These are phyloP conservation scores for Eleginops maclovinus DNA, from an alignment of 2,113 vertebrate genomes.

Conservation along the genomic window DNA sequence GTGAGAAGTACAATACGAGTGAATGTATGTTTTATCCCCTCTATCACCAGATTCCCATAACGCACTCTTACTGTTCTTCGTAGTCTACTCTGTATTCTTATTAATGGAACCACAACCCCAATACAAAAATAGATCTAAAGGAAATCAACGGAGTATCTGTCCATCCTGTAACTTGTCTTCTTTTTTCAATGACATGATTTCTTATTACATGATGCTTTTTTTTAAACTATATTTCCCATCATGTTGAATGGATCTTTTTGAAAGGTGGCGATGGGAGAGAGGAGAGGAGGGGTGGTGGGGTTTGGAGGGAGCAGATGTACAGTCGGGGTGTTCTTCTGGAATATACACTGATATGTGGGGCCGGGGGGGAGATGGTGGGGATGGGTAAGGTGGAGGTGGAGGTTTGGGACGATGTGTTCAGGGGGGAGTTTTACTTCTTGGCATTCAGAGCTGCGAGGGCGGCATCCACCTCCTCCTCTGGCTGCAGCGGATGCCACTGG, in stretches of 20 bases:
- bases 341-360: slow-evolving; percentile 70
- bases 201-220: slow-evolving; percentile 63
- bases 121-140: slow-evolving; percentile 85
- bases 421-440: slow-evolving; percentile 90
- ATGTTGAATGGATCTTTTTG: slow-evolving; percentile 73
- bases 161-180: slow-evolving; percentile 72
- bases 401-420: slow-evolving; percentile 27
- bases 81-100: slow-evolving; percentile 71
- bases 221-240: slow-evolving; percentile 70
- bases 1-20: slow-evolving; percentile 72
- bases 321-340: slow-evolving; percentile 58
- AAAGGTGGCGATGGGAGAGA: slow-evolving; percentile 21
- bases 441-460: slow-evolving; percentile 87
- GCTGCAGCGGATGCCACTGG: slow-evolving; percentile 98
- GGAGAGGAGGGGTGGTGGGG: neutral
- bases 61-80: slow-evolving; percentile 50
- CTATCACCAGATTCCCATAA: slow-evolving; percentile 57
- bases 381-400: slow-evolving; percentile 30
- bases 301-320: slow-evolving; percentile 35
- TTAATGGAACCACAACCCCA: slow-evolving; percentile 77
- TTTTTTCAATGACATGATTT: slow-evolving; percentile 74
- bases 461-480: slow-evolving; percentile 96
- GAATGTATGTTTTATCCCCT: slow-evolving; percentile 66
- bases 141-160: slow-evolving; percentile 80
- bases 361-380: slow-evolving; percentile 40